Evolutionary conservation across 2,113 vertebrate genomes (phyloP), one percentile per base, ranked within the genome.

Genomic region (Macaca nemestrina): DNA sequence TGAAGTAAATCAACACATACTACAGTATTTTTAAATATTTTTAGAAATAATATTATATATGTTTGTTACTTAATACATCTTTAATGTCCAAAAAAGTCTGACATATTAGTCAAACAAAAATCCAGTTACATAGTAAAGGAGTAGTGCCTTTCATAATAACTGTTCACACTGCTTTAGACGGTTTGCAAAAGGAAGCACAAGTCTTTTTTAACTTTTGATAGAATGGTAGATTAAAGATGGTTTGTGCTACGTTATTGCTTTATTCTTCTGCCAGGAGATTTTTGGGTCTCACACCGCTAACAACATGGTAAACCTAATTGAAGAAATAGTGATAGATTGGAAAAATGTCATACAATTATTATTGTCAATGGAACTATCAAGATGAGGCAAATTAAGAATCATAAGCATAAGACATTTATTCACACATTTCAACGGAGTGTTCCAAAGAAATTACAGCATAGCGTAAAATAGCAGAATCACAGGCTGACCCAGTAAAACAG

Each of bases 61-160:
- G 8, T 84, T 91, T 95, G 22, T 86, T 89, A 78, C 89, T 86
- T 86, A 64, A 76, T 52, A 32, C 70, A n/a, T 94, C 67, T 8
- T 9, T 94, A 76, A 52, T 78, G 30, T 52, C 92, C 64, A 89
- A 86, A 67, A 94, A 81, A 89, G 89, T 81, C 43, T 94, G 80
- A 92, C 22, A 43, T 23, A 93, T 32, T 82, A 76, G 38, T 94
- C 48, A 92, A 97, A 94, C 25, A 89, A 96, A 92, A 95, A 27
- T 76, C 50, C 61, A 76, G 55, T 92, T 81, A 82, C 17, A 22
- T 38, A 32, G 89, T 70, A 86, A 89, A 92, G 52, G 27, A 43
- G 67, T 70, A 88, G n/a, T 12, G 13, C 32, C 67, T 97, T 97
- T 90, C 73, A 72, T 67, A 86, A 76, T 84, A 85, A 96, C 11